phyloP scores from a whole-genome alignment of 2,888 invertebrate genomes.

The Cheilosia scutellata region DNA sequence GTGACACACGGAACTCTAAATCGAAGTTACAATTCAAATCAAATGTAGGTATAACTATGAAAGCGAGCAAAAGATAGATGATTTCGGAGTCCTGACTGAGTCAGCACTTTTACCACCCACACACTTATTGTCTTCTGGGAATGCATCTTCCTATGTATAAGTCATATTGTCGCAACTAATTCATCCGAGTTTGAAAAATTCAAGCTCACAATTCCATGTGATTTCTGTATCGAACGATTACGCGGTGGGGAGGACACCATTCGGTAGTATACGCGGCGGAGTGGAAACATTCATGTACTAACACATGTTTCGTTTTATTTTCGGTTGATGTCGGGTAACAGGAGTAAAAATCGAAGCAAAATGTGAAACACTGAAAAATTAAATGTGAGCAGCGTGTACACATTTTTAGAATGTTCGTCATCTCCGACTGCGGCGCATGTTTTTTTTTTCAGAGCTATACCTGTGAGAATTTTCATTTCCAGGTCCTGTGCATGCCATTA shows the following conservation, averaged over 20 bases:
- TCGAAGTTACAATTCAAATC: conserved; percentile 51
- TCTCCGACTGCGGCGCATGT: conserved; percentile 23
- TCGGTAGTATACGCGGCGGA: neutral
- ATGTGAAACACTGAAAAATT: conserved; percentile 63
- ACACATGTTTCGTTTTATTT: conserved; percentile 59
- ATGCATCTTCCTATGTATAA: neutral
- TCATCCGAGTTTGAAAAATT: conserved; percentile 49
- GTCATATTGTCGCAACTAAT: conserved; percentile 35
- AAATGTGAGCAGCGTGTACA: conserved; percentile 62
- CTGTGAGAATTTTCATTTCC: conserved; percentile 64
- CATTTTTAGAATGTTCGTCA: conserved; percentile 62
- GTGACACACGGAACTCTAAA: conserved; percentile 53
- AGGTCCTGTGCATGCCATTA: conserved; percentile 68
- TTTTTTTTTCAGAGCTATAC: conserved; percentile 34
- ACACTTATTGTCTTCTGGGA: neutral
- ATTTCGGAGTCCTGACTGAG: neutral
- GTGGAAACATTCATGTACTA: conserved; percentile 36
- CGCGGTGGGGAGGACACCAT: conserved; percentile 17
- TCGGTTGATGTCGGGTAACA: conserved; percentile 56
- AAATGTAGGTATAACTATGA: conserved; percentile 2
- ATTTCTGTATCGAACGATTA: conserved; percentile 43
- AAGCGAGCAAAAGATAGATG: conserved; percentile 15
- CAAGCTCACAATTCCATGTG: conserved; percentile 51
- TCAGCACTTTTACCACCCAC: neutral
- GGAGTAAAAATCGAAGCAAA: conserved; percentile 51